Evolutionary conservation across 2,113 vertebrate species (phyloP), one percentile per base, ranked within the genome.

Genomic region (Triplophysa tibetana): DNA sequence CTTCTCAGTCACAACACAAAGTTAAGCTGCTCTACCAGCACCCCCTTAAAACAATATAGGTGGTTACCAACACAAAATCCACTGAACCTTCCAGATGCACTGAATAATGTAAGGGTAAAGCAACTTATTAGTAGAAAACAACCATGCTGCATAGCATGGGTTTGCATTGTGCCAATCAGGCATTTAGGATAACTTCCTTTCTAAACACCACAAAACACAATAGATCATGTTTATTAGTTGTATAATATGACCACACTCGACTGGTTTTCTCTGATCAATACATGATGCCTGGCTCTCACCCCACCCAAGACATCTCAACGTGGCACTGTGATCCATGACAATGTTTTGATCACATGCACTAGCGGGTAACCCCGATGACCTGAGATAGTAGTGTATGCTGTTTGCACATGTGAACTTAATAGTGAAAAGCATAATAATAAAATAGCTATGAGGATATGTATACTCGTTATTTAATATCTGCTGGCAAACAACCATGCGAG

Each of bases 311-410:
- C 23, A 21, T 21, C 58, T 41, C 16, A 66, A 75, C 16, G 72
- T 73, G 62, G 78, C 48, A 54, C 21, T 52, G 29, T 63, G 50
- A 75, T 41, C n/a, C 2, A 9, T 64, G 24, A n/a, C 14, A 58
- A 45, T 73, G 79, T 19, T 45, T 19, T 67, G 70, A 74, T 54
- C 64, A 19, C 60, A 56, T 23, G 33, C 62, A 76, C 74, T 24
- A 64, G 74, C 43, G 16, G 21, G 64, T 52, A 76, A 45, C 45
- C 65, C 74, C 29, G 16, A 8, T 60, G 54, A 74, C 54, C 70
- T 17, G 50, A 16, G 48, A 33, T 14, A 7, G 48, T 70, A 24
- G 8, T 38, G 19, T 58, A 38, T 21, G 16, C 10, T 17, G 4
- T n/a, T 21, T 58, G 2, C 2, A 75, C 72, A 75, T 21, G 45